Evolutionary conservation across 1,140 invertebrate genomes (phyloP).

Genomic region (Drosophila varians): DNA sequence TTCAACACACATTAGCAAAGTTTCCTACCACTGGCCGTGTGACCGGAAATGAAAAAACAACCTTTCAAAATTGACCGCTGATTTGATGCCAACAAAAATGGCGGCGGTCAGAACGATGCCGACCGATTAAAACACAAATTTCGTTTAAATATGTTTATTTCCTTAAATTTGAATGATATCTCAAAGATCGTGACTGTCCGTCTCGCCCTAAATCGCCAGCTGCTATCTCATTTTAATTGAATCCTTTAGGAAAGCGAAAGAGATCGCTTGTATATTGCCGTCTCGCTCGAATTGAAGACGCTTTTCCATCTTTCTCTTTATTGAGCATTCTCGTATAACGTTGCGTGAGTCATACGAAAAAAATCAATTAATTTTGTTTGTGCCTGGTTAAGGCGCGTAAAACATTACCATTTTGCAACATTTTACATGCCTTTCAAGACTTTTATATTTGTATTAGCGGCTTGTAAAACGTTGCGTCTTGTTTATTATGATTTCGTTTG

Average conservation of each 20-base stretch:
- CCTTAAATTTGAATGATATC: background rate
- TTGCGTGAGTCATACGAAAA: constrained; percentile 19
- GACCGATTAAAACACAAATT: background rate
- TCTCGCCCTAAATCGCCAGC: constrained; percentile 7
- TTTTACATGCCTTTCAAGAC: constrained; percentile 57
- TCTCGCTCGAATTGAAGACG: constrained; percentile 11
- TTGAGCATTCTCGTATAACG: constrained; percentile 27
- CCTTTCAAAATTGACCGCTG: background rate
- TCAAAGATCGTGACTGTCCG: background rate
- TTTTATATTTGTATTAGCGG: constrained; percentile 10
- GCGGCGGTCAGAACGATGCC: background rate
- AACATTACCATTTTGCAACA: constrained; percentile 66
- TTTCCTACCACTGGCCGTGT: background rate
- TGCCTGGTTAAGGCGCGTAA: constrained; percentile 61
- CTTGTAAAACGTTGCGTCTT: constrained; percentile 57
- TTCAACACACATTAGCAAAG: background rate
- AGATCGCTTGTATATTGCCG: background rate
- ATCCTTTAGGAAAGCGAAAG: constrained; percentile 3
- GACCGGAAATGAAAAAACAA: background rate
- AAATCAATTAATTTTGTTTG: constrained; percentile 1
- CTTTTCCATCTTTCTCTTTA: background rate
- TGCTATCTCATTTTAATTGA: constrained; percentile 18
- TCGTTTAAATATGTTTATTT: background rate
- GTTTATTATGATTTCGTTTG: background rate
- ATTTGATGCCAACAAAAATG: constrained; percentile 30